Base-by-base conservation (phyloP, 2,888 invertebrate genomes). In the Polietes domitor region DNA sequence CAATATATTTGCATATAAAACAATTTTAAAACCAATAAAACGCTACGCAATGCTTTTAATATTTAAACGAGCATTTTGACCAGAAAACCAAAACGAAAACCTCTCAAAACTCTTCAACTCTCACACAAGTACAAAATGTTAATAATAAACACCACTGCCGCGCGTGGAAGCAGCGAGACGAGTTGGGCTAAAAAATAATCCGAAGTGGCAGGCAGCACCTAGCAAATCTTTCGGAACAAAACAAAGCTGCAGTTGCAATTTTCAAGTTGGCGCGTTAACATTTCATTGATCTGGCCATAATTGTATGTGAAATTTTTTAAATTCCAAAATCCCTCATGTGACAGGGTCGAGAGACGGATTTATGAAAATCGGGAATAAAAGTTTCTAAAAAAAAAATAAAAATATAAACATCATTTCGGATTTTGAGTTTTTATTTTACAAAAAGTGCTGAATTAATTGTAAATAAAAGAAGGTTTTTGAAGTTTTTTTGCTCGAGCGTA, bases 231-330 rank as follows among this genome's bases (percentile, higher is more conserved):
- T 21, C 37, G 28, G 55, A 37, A 15, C 21, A 12, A 53, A 72
- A 37, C 21, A 21, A 28, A 17, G 10, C 21, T 43, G 74, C 80
- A 83, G 83, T 83, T 63, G 80, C 80, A 71, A 74, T 65, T 58
- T 80, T 73, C 32, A 32, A 43, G 61, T 80, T 19, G 77, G 58
- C 58, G 43, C 15, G 73, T 73, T 73, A 43, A 61, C 43, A 73
- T 58, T 43, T 58, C 17, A n/a, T 41, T 19, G 37, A 41, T 6
- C 26, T 7, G n/a, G 47, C 43, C 24, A 41, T n/a, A 21, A n/a
- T 28, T 61, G 6, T 17, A 47, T 47, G 17, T 24, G 1, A 47
- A 68, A 55, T 24, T n/a, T n/a, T n/a, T n/a, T n/a, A n/a, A n/a
- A n/a, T n/a, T n/a, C n/a, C n/a, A n/a, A n/a, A n/a, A n/a, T n/a